Conservation (phyloP, 2,888 invertebrate species). For the Archaeoteleia sp. region DNA sequence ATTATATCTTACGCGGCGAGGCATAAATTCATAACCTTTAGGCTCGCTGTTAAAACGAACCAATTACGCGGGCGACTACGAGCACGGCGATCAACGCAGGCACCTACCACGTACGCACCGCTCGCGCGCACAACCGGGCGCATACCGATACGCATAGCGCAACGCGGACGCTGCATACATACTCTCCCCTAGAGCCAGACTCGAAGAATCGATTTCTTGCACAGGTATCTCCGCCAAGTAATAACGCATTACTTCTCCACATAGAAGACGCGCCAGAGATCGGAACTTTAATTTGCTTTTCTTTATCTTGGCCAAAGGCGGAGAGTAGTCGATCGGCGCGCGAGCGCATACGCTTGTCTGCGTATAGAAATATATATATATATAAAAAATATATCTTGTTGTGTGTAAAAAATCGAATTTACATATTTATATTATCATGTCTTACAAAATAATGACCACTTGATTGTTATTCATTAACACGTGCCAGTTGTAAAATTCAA, state of each 20-base stretch:
- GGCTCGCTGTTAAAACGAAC: conserved; percentile 63
- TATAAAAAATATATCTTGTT: too few species aligned
- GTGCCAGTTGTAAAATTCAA: too few species aligned
- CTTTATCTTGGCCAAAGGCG: conserved; percentile 33
- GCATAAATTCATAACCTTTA: conserved; percentile 67
- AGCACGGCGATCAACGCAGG: conserved; percentile 51
- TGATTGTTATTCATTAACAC: too few species aligned
- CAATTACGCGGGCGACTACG: conserved; percentile 59
- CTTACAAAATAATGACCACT: too few species aligned
- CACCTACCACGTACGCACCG: conserved; percentile 43
- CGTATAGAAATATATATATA: too few species aligned
- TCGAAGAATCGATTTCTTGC: conserved; percentile 43
- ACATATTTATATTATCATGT: too few species aligned
- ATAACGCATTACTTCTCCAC: conserved; percentile 39
- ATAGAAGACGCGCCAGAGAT: conserved; percentile 38
- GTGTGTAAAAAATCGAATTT: too few species aligned
- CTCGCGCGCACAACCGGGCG: conserved; percentile 34
- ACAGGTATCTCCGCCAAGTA: conserved; percentile 32
- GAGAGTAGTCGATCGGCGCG: conserved; percentile 3
- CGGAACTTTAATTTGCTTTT: conserved; percentile 44
- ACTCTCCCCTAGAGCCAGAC: conserved; percentile 42
- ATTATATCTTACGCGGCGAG: conserved; percentile 66
- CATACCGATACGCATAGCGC: conserved; percentile 41
- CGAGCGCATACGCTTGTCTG: too few species aligned
- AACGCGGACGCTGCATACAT: conserved; percentile 14